Evolutionary conservation across 2,888 invertebrate species (phyloP), one percentile per base, ranked within the genome.

Genomic region (Drosophila infuscata): DNA sequence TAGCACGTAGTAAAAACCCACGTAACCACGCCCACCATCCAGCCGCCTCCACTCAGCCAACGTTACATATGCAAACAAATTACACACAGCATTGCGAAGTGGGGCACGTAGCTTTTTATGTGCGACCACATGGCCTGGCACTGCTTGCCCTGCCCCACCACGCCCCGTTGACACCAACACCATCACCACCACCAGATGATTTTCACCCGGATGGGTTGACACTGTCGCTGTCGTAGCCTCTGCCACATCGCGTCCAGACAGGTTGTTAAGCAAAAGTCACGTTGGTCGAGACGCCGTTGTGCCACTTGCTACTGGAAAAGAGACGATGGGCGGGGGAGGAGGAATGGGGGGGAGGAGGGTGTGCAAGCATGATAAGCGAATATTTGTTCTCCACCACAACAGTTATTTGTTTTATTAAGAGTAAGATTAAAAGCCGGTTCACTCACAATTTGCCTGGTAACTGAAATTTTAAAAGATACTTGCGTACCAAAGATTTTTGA

Each of bases 261-360:
- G 62, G 51, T 69, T 76, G 81, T 81, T 83, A 68, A 76, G 76
- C 79, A 71, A 77, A 76, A 82, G 82, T 83, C 87, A 83, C 84
- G 79, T 81, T 80, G 82, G 74, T 53, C 65, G 67, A 30, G 69
- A 30, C 63, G 56, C 46, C 74, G 54, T 63, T 67, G 25, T 68
- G 68, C 43, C 63, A 62, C 69, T 76, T 65, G 68, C 82, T 75
- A 80, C 75, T 73, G 82, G 61, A 77, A 68, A 70, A 70, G 61
- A 74, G 75, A 64, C 3, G 25, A 25, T 25, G 25, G 25, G 25
- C 25, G 25, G 25, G 25, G 25, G 25, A 3, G 25, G 25, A 2
- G 25, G 25, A 60, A 33, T 63, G 52, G n/a, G 15, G 60, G 33
- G 30, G 52, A 38, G 32, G 64, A 43, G 67, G 56, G 20, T 46